Evolutionary conservation across 2,113 vertebrate genomes (phyloP), one percentile per base, ranked within the genome.

Genomic region (Bambusicola thoracicus): DNA sequence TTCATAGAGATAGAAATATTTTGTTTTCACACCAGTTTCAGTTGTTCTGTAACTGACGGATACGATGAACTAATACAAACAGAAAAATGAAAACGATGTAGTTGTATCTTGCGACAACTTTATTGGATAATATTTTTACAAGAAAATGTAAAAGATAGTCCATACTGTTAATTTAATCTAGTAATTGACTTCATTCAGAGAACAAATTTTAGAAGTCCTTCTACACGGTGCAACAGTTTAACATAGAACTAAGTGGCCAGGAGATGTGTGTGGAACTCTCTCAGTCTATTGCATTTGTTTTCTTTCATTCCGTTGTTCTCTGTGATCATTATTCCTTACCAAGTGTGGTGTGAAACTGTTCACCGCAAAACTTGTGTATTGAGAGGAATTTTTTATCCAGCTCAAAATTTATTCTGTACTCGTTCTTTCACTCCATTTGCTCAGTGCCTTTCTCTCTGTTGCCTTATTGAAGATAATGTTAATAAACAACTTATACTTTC

Each of bases 261-360:
- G 24, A 24, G 18, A 15, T 43, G 21, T 11, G 12, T 15, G 13
- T 58, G 21, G 38, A 8, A 44, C 29, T 73, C 19, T 40, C 4
- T 27, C 4, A 44, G 17, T 51, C 59, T 24, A 11, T 48, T 61
- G 24, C 18, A 66, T 51, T 77, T 29, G 14, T 76, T 68, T 81
- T 2, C 1, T 25, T 15, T 49, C 0, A 0, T 38, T 49, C 2
- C 21, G 36, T 70, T 20, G 25, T 27, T 63, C 22, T 30, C 49
- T 76, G 14, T 43, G 18, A n/a, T 51, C 2, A 0, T 27, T 69
- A 9, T 56, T 76, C 40, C 67, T 48, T 68, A 36, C 49, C 27
- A 63, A 70, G 6, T 46, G 15, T 27, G 32, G 18, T 27, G 9
- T 30, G 30, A 73, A 73, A 61, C 59, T 27, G 43, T 51, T 85